A percentile compares a stretch with the other conserved stretches of the same genome.
Evolutionary conservation across 2,888 invertebrate genomes (phyloP).

Genomic region (Aspidiotus destructor): DNA sequence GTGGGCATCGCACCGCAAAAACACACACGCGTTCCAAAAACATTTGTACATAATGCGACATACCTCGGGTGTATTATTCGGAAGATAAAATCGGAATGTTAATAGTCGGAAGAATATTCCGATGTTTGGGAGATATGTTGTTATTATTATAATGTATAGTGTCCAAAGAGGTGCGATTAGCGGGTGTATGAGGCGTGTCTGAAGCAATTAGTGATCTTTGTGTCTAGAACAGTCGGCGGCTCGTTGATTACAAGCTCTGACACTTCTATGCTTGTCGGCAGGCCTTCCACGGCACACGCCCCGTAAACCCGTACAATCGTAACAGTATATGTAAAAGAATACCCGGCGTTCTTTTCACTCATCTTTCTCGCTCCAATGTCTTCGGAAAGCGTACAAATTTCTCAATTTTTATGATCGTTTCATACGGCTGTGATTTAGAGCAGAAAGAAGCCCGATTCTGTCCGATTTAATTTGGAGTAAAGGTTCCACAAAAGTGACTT

Average conservation of each 20-base stretch:
- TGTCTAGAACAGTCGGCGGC: slow-evolving; percentile 32
- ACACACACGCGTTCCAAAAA: slow-evolving; percentile 2
- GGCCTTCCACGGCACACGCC: slow-evolving; percentile 32
- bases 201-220: slow-evolving; percentile 33
- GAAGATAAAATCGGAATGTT: slow-evolving; percentile 32
- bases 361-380: too few species aligned
- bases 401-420: too few species aligned
- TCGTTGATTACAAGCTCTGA: slow-evolving; percentile 32
- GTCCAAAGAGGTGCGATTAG: slow-evolving; percentile 33
- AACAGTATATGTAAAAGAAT: slow-evolving; percentile 2
- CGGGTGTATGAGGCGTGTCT: slow-evolving; percentile 33
- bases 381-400: too few species aligned
- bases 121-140: slow-evolving; percentile 31
- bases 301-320: slow-evolving; percentile 32
- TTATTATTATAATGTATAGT: slow-evolving; percentile 32
- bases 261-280: slow-evolving; percentile 31
- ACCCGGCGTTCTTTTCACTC: too few species aligned
- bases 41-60: neutral
- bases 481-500: too few species aligned
- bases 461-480: too few species aligned
- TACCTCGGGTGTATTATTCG: neutral
- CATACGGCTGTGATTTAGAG: too few species aligned
- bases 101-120: slow-evolving; percentile 28
- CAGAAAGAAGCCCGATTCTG: too few species aligned
- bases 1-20: neutral